These are phyloP conservation scores for Microcebus lehilahytsara DNA, from an alignment of 2,113 vertebrate species.

Conservation along the genomic window DNA sequence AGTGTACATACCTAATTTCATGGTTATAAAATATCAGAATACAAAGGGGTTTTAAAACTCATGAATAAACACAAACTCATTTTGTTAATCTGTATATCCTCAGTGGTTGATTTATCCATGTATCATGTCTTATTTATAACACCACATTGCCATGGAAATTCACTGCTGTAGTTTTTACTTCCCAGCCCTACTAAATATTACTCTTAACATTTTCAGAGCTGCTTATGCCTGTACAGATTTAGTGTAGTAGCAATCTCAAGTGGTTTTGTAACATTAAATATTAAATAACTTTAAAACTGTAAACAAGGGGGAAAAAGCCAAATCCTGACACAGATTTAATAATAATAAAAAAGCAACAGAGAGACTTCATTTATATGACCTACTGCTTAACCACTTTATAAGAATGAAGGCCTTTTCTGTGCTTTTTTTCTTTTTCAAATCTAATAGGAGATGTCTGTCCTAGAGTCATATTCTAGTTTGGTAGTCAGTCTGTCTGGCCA, in stretches of 20 bases:
- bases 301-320: slow-evolving; percentile 70
- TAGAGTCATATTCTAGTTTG: not conserved
- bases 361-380: slow-evolving; percentile 27
- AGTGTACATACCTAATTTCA: slow-evolving; percentile 21
- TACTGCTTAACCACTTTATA: slow-evolving; percentile 35
- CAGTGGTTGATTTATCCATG: slow-evolving; percentile 49
- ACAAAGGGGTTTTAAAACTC: slow-evolving; percentile 8
- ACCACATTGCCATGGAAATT: slow-evolving; percentile 60
- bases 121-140: slow-evolving; percentile 74
- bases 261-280: slow-evolving; percentile 76
- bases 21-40: slow-evolving; percentile 52
- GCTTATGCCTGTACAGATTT: slow-evolving; percentile 66
- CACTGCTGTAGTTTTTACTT: slow-evolving; percentile 37
- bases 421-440: not conserved
- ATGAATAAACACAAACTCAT: slow-evolving; percentile 55
- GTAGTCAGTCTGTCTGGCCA: not conserved
- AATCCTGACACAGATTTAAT: slow-evolving; percentile 67
- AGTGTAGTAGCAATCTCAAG: slow-evolving; percentile 68
- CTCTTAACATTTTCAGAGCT: slow-evolving; percentile 66
- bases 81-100: slow-evolving; percentile 61
- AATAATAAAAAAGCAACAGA: slow-evolving; percentile 33
- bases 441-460: not conserved
- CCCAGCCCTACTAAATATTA: slow-evolving; percentile 72
- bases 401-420: not conserved
- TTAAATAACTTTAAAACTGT: slow-evolving; percentile 76